These are phyloP conservation scores for Caenorhabditis sp. DNA, from an alignment of 2,888 invertebrate species.

Conservation along the genomic window DNA sequence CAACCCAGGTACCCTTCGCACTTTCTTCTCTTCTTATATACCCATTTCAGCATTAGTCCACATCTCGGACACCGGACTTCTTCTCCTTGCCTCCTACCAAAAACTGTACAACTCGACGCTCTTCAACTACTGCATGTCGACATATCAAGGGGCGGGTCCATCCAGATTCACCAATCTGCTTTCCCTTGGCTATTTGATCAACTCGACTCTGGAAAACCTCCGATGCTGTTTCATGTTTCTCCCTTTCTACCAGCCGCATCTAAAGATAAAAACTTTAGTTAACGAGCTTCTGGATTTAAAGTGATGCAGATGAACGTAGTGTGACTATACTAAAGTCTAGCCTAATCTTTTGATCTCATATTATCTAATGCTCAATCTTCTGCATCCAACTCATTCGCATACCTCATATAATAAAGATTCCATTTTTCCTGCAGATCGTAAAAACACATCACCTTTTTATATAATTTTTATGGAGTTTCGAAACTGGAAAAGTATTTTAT, in stretches of 20 bases:
- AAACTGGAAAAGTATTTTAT: too few relatives aligned
- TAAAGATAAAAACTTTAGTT: not conserved
- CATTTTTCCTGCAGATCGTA: too few relatives aligned
- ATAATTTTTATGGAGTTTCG: too few relatives aligned
- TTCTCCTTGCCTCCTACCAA: not conserved
- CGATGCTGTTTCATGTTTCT: not conserved
- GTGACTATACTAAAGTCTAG: too few relatives aligned
- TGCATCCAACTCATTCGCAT: too few relatives aligned
- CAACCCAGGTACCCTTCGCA: conserved; percentile 21
- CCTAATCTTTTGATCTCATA: too few relatives aligned
- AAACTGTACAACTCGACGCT: conserved; percentile 7
- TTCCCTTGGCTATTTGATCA: conserved; percentile 12
- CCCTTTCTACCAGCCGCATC: not conserved
- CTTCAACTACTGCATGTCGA: not conserved
- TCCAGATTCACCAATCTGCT: conserved; percentile 10
- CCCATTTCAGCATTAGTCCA: not conserved
- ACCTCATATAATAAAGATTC: too few relatives aligned
- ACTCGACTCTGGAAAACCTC: not conserved
- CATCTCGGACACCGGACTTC: not conserved
- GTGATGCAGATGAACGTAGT: not conserved
- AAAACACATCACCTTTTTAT: too few relatives aligned
- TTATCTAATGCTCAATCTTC: too few relatives aligned
- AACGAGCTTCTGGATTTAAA: not conserved
- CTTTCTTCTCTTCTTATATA: too few relatives aligned
- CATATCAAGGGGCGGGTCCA: not conserved